A percentile compares a stretch with the other conserved stretches of the same genome.
Conservation (phyloP, 1,140 invertebrate species). For the Brachionus rubens region DNA sequence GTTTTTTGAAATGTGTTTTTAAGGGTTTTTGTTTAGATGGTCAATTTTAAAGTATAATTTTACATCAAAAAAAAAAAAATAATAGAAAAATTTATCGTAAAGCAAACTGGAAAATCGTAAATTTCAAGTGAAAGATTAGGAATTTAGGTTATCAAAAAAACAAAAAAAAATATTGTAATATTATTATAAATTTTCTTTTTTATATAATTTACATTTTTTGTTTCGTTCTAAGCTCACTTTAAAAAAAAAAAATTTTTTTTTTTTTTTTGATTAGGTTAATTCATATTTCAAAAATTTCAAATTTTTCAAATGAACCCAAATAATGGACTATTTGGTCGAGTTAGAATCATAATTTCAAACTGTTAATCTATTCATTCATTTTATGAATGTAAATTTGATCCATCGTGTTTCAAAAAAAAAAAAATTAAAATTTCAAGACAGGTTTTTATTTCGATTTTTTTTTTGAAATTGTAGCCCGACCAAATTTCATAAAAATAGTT, state of each 20-base stretch:
- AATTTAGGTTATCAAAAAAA: slow-evolving; percentile 35
- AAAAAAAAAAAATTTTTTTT: background rate
- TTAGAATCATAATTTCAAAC: slow-evolving; percentile 42
- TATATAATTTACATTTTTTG: slow-evolving; percentile 43
- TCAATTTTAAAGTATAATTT: slow-evolving; percentile 22
- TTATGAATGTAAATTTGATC: slow-evolving; percentile 30
- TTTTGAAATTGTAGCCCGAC: slow-evolving; percentile 8
- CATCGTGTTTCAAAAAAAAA: slow-evolving; percentile 2
- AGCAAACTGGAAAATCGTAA: slow-evolving; percentile 24
- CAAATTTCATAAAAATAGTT: no score
- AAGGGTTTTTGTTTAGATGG: slow-evolving; percentile 14
- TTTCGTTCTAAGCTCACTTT: background rate
- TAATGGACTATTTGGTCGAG: slow-evolving; percentile 42
- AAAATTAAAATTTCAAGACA: slow-evolving; percentile 31
- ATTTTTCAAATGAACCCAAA: slow-evolving; percentile 27
- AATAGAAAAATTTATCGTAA: no score
- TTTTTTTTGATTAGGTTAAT: slow-evolving; percentile 6
- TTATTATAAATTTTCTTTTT: slow-evolving; percentile 30
- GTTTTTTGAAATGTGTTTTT: slow-evolving; percentile 1
- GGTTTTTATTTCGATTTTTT: slow-evolving; percentile 1
- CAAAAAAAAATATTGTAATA: slow-evolving; percentile 28
- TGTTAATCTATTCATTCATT: slow-evolving; percentile 25
- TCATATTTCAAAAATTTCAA: slow-evolving; percentile 11
- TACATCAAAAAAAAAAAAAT: background rate
- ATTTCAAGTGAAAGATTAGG: slow-evolving; percentile 2